Evolutionary conservation across 2,888 invertebrate genomes (phyloP).

Genomic region (Pheosia tremula): DNA sequence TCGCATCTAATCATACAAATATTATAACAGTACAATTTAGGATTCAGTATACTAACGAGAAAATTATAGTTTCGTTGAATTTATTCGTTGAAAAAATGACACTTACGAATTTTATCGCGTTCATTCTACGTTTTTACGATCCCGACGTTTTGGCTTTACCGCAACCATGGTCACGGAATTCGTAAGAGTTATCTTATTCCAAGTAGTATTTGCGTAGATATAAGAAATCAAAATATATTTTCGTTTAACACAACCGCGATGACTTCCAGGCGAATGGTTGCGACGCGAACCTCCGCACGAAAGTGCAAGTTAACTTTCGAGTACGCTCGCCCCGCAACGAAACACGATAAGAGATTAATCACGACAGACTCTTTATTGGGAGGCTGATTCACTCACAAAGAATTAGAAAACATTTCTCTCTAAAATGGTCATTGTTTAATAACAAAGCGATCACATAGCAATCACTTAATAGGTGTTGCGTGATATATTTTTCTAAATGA

Average conservation of each 20-base stretch:
- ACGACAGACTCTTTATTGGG: conserved; percentile 36
- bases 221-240: conserved; percentile 25
- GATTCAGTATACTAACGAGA: conserved; percentile 27
- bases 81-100: too few species aligned
- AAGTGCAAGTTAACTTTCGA: conserved; percentile 51
- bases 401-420: conserved; percentile 39
- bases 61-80: conserved; percentile 28
- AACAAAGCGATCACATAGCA: conserved; percentile 38
- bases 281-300: conserved; percentile 28
- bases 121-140: too few species aligned
- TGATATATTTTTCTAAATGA: conserved; percentile 34
- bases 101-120: too few species aligned
- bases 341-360: conserved; percentile 38
- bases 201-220: too few species aligned
- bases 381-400: conserved; percentile 41
- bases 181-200: too few species aligned
- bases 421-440: conserved; percentile 44
- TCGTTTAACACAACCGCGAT: conserved; percentile 8
- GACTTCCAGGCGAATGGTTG: conserved; percentile 20
- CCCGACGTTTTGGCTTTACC: too few species aligned
- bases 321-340: conserved; percentile 30
- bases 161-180: too few species aligned
- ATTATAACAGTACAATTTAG: background rate
- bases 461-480: conserved; percentile 24
- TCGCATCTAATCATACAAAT: background rate